Percentiles rank a stretch among this genome's conserved stretches.
Evolutionary conservation across 2,113 vertebrate genomes (phyloP).

Genomic region (Saccopteryx leptura): DNA sequence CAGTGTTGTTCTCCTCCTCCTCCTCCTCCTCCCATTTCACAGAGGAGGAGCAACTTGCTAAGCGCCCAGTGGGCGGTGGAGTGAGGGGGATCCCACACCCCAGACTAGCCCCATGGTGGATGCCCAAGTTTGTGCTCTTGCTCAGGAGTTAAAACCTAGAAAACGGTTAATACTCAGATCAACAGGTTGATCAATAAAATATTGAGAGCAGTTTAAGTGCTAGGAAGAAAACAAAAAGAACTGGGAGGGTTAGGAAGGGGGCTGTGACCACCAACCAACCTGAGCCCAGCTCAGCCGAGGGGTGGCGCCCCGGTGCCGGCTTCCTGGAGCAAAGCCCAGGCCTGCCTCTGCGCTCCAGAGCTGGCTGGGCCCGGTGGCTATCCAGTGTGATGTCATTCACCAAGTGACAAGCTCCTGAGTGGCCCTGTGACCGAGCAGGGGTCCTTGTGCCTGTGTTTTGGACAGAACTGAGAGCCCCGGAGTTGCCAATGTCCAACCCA

Average conservation of each 20-base stretch:
- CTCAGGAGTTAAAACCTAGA: not conserved
- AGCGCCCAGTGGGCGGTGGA: fast-evolving
- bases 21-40: no score
- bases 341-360: not conserved
- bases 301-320: fast-evolving
- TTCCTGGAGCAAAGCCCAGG: not conserved
- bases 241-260: not conserved
- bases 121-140: fast-evolving
- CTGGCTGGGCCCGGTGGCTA: not conserved
- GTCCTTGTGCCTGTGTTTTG: not conserved
- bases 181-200: fast-evolving
- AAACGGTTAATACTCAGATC: not conserved
- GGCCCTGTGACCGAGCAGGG: not conserved
- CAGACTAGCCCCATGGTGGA: fast-evolving
- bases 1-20: fast-evolving
- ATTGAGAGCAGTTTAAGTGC: not conserved
- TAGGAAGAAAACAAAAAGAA: no score
- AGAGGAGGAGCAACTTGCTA: fast-evolving
- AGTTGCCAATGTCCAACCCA: not conserved
- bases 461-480: not conserved
- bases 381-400: fast-evolving
- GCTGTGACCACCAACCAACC: fast-evolving
- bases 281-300: fast-evolving
- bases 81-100: not conserved
- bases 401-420: not conserved